A percentile compares a stretch with the other conserved stretches of the same genome.
Conservation (phyloP, 2,797 vertebrate genomes). For the Sebastes oblongus region DNA sequence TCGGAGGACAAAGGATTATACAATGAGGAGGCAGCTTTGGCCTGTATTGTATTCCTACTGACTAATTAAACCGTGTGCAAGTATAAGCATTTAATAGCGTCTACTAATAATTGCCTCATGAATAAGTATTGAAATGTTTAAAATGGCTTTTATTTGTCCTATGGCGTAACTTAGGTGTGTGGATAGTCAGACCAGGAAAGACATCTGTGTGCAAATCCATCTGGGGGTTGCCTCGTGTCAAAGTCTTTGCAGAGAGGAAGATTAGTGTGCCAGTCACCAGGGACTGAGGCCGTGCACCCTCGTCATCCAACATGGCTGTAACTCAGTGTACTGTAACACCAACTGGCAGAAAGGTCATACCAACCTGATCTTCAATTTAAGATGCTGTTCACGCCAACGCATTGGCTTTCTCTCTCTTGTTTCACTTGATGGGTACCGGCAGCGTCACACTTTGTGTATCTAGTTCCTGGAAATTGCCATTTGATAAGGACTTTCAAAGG, state of each 20-base stretch:
- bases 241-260: conserved; percentile 11
- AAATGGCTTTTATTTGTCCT: not conserved
- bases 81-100: not conserved
- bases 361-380: conserved; percentile 51
- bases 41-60: not conserved
- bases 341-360: conserved; percentile 72
- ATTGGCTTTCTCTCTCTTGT: not conserved
- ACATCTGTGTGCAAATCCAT: conserved; percentile 26
- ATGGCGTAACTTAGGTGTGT: not conserved
- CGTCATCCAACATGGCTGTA: conserved; percentile 34
- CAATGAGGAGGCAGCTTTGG: not conserved
- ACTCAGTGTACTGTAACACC: conserved; percentile 58
- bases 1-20: not conserved
- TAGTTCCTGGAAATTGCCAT: conserved; percentile 20
- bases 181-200: conserved; percentile 1
- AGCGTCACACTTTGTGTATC: conserved; percentile 20
- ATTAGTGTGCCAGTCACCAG: conserved; percentile 47
- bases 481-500: conserved; percentile 34
- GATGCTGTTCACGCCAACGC: conserved; percentile 27
- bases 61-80: not conserved
- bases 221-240: not conserved
- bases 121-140: conserved; percentile 1
- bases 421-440: conserved; percentile 32
- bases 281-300: conserved; percentile 33
- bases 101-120: not conserved